Conservation (phyloP, 2,888 invertebrate species). For the Eumerus sabulonum region DNA sequence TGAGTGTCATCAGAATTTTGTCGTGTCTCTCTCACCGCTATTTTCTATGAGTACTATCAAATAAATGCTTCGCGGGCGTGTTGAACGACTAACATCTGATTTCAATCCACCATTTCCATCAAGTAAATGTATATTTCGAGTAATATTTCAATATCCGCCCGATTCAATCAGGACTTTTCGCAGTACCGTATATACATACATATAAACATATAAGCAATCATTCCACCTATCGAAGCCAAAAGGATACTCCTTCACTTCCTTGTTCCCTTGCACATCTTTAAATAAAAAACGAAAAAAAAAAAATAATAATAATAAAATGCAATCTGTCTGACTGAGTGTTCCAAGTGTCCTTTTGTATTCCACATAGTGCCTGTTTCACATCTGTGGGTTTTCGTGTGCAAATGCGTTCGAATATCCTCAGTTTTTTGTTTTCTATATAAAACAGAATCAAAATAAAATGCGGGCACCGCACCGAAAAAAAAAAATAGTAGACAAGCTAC, state of each 20-base stretch:
- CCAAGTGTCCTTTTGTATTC: constrained; percentile 64
- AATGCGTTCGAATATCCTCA: constrained; percentile 43
- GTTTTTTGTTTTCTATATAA: constrained; percentile 24
- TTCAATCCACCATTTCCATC: constrained; percentile 12
- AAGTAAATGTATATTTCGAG: constrained; percentile 49
- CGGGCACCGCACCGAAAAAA: constrained; percentile 23
- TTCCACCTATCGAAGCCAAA: constrained; percentile 24
- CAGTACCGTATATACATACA: constrained; percentile 30
- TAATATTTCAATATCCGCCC: constrained; percentile 62
- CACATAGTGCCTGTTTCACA: constrained; percentile 23
- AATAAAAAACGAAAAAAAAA: constrained; percentile 49
- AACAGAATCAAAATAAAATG: neutral
- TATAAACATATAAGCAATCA: too few species aligned
- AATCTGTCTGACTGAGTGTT: constrained; percentile 68
- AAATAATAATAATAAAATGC: constrained; percentile 61
- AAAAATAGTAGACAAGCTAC: neutral
- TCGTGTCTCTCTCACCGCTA: too few species aligned
- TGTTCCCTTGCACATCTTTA: constrained; percentile 37
- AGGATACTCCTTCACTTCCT: constrained; percentile 12
- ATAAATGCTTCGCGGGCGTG: too few species aligned
- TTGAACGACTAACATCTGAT: too few species aligned
- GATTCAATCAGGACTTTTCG: constrained; percentile 50
- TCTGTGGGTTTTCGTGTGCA: constrained; percentile 28
- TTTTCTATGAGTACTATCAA: too few species aligned
- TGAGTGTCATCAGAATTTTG: too few species aligned